Conservation (phyloP, 2,113 vertebrate genomes). For the Lepus americanus region DNA sequence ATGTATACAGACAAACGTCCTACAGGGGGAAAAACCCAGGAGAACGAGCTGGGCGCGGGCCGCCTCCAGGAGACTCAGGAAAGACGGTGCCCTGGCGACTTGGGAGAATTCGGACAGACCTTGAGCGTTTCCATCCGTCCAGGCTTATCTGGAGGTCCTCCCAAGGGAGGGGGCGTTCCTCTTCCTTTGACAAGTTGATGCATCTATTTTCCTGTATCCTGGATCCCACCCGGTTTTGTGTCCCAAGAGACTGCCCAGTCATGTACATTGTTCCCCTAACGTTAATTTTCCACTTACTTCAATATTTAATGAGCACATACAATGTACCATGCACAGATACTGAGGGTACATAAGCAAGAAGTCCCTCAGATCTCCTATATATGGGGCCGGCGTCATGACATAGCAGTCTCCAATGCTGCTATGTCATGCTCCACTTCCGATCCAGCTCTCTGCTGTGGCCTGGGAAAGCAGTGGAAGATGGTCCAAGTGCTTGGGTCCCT, state of each 20-base stretch:
- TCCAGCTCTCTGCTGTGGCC: too few relatives aligned
- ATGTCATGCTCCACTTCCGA: too few relatives aligned
- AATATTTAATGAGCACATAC: slow-evolving; percentile 12
- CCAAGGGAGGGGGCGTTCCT: slow-evolving; percentile 71
- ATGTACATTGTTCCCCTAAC: slow-evolving; percentile 44
- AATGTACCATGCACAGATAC: background rate
- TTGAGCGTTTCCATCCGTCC: slow-evolving; percentile 62
- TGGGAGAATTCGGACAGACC: slow-evolving; percentile 4
- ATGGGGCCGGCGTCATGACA: background rate
- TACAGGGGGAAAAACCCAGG: background rate
- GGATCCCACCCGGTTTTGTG: slow-evolving; percentile 73
- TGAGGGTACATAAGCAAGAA: background rate
- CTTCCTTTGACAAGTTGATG: slow-evolving; percentile 71
- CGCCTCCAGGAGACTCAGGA: background rate
- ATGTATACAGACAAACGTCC: background rate
- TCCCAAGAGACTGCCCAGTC: slow-evolving; percentile 47
- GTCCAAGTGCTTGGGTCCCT: too few relatives aligned
- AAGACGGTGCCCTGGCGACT: background rate
- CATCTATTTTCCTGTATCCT: slow-evolving; percentile 72
- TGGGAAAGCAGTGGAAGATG: too few relatives aligned
- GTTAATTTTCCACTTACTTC: slow-evolving; percentile 51
- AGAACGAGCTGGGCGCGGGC: background rate
- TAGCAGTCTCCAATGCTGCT: too few relatives aligned
- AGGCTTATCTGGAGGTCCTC: slow-evolving; percentile 73
- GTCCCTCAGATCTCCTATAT: background rate